Base-by-base conservation (phyloP, 2,113 vertebrate species). In the Mirounga angustirostris region DNA sequence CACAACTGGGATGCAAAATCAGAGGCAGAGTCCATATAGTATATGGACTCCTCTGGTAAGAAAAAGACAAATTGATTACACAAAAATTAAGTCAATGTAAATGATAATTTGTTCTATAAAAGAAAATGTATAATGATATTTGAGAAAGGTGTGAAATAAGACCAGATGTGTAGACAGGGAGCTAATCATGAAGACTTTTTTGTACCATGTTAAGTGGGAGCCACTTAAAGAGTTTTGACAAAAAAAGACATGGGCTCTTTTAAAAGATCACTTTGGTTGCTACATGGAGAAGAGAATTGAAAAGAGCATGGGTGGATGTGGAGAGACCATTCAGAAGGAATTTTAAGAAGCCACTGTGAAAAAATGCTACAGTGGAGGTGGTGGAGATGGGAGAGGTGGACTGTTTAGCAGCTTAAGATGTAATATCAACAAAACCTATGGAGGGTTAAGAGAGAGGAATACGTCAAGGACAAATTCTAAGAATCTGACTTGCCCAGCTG, bases 141-240 rank as follows among this genome's bases (percentile, higher is more conserved):
- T 61, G 46, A 94, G 61, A 78, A 71, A 73, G 18, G 36, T 91
- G 16, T 65, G 30, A 93, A 86, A 58, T 88, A 73, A 95, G 50
- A 19, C 36, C 46, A 71, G 65, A 40, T 69, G 54, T 50, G 12
- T 24, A 73, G 71, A 26, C 46, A 96, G 21, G 14, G 13, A 69
- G 50, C 24, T 83, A 43, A 54, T 59, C 3, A 65, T 36, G 33
- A 87, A 95, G 26, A 18, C 52, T 33, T 24, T 59, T 90, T 71
- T 87, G 13, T 96, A 30, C 12, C 16, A 22, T 19, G 2, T 78
- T 78, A 58, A 58, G 21, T n/a, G 14, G 46, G 22, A 61, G 26
- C 4, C 5, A 78, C 7, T 76, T 52, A 67, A 76, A 67, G 18
- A 80, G n/a, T 87, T 88, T 74, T 54, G 54, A 36, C 89, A 80